Conservation (phyloP, 2,797 vertebrate genomes). For the Carduelis carduelis region DNA sequence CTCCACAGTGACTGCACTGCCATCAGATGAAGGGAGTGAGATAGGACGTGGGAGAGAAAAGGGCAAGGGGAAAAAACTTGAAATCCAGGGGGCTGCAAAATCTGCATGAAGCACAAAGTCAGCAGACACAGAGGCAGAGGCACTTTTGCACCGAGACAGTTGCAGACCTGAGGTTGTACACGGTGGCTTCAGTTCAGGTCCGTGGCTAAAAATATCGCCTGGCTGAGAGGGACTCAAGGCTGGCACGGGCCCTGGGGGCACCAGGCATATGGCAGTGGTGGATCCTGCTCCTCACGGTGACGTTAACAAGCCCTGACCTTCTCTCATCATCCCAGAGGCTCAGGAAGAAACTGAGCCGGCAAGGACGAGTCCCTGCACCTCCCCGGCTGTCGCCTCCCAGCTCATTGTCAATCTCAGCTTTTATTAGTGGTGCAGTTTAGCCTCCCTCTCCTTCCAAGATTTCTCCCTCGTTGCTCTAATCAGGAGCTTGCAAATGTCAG, state of each 20-base stretch:
- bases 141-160: neutral
- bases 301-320: slow-evolving; percentile 65
- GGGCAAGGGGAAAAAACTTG: neutral
- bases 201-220: neutral
- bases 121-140: neutral
- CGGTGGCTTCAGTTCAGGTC: slow-evolving; percentile 6
- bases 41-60: neutral
- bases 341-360: slow-evolving; percentile 1
- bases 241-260: slow-evolving; percentile 45
- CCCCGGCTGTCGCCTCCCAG: neutral
- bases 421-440: slow-evolving; percentile 48
- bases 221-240: neutral
- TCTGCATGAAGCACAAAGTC: neutral
- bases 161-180: neutral
- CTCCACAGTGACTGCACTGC: fast-evolving
- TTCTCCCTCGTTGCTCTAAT: slow-evolving; percentile 62
- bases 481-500: slow-evolving; percentile 64
- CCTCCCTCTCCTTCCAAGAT: slow-evolving; percentile 36
- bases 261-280: slow-evolving; percentile 1
- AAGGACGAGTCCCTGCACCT: slow-evolving; percentile 40
- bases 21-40: neutral
- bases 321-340: slow-evolving; percentile 60
- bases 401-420: slow-evolving; percentile 31
- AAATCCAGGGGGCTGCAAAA: neutral
- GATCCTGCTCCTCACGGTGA: slow-evolving; percentile 49